A percentile compares a stretch with the other conserved stretches of the same genome.
phyloP scores from a whole-genome alignment of 2,797 vertebrate genomes.

The Moxostoma hubbsi region DNA sequence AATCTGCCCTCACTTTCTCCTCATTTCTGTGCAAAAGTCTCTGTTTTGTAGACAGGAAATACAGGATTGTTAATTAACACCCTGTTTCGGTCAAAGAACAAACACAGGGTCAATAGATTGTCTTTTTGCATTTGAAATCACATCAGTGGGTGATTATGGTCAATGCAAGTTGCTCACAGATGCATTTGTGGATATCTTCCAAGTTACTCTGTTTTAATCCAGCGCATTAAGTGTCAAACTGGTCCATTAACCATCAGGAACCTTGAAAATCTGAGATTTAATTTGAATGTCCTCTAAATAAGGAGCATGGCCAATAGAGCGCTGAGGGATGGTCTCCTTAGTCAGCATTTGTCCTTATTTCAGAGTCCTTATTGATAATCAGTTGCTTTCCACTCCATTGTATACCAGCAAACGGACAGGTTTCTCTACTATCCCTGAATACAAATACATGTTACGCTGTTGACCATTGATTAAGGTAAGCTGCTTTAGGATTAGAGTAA shows the following conservation, averaged over 20 bases:
- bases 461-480: conserved; percentile 64
- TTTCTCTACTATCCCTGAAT: conserved; percentile 44
- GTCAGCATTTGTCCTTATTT: conserved; percentile 62
- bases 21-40: conserved; percentile 17
- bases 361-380: conserved; percentile 66
- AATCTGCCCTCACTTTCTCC: conserved; percentile 50
- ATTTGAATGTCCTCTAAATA: conserved; percentile 33
- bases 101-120: conserved; percentile 39
- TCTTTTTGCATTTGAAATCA: conserved; percentile 30
- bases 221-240: conserved; percentile 27
- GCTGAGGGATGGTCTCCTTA: conserved; percentile 40
- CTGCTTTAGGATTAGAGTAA: conserved; percentile 52
- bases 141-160: conserved; percentile 1
- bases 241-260: conserved; percentile 6
- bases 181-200: conserved; percentile 20
- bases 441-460: conserved; percentile 42
- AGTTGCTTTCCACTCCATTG: conserved; percentile 58
- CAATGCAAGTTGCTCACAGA: conserved; percentile 20
- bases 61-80: conserved; percentile 50
- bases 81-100: conserved; percentile 43
- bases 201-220: conserved; percentile 33
- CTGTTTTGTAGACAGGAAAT: conserved; percentile 32
- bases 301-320: conserved; percentile 17
- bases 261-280: conserved; percentile 24
- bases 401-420: conserved; percentile 54